Conservation (phyloP, 2,113 vertebrate genomes). For the Podiceps cristatus region DNA sequence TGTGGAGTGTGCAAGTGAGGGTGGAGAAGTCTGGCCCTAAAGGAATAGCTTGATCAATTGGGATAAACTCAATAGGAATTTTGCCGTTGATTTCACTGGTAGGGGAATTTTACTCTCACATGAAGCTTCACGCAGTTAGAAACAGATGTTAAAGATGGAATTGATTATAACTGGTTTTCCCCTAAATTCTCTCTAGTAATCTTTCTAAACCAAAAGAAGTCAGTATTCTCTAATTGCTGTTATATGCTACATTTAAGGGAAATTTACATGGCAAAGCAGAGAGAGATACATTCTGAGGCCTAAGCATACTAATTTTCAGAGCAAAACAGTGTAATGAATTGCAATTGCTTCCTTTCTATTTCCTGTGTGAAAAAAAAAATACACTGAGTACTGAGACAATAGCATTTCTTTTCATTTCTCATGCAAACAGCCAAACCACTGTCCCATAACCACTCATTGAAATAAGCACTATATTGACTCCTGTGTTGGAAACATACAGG, state of each 20-base stretch:
- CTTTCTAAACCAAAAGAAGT: not conserved
- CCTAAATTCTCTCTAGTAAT: not conserved
- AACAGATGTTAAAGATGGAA: constrained; percentile 52
- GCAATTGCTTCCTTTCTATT: not conserved
- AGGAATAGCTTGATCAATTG: not conserved
- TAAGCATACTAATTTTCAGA: not conserved
- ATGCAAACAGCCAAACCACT: not conserved
- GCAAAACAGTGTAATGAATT: not conserved
- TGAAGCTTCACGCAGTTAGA: not conserved
- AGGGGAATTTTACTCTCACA: not conserved
- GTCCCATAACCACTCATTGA: not conserved
- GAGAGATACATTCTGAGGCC: not conserved
- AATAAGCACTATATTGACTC: not conserved
- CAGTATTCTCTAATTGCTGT: not conserved
- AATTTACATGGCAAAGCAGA: not conserved
- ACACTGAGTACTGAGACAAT: not conserved
- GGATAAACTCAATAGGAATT: constrained; percentile 23
- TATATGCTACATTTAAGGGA: not conserved
- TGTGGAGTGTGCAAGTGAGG: not conserved
- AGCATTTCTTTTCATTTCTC: not conserved
- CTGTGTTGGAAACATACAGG: not conserved
- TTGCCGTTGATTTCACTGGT: not conserved
- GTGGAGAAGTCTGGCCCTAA: not conserved
- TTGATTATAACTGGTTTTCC: constrained; percentile 19
- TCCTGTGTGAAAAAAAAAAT: not conserved